Conservation (phyloP, 2,888 invertebrate genomes). For the Drosophila algonquin region DNA sequence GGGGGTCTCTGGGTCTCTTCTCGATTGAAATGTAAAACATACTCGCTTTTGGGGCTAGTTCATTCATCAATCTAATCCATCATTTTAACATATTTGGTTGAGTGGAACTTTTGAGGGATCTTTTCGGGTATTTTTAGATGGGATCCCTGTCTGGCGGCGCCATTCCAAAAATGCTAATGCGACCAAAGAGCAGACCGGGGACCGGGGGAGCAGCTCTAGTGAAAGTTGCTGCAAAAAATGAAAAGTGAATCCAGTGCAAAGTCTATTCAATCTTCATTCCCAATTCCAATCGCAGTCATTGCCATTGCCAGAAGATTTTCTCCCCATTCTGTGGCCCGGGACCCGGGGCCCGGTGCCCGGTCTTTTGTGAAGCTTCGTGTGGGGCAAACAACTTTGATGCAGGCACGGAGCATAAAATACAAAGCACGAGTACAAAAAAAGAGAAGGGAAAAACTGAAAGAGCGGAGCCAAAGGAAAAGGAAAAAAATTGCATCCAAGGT, state of each 20-base stretch:
- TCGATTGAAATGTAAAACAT: slow-evolving; percentile 7
- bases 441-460: not conserved
- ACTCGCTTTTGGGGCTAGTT: not conserved
- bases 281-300: slow-evolving; percentile 8
- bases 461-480: not conserved
- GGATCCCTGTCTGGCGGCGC: slow-evolving; percentile 3
- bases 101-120: not conserved
- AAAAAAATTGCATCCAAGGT: slow-evolving; percentile 17
- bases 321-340: not conserved
- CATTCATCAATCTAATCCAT: slow-evolving; percentile 20
- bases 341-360: slow-evolving; percentile 1
- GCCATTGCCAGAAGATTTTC: not conserved
- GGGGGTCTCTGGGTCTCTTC: too few species aligned
- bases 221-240: not conserved
- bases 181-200: not conserved
- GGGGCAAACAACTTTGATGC: slow-evolving; percentile 41
- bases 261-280: slow-evolving; percentile 37
- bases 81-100: not conserved
- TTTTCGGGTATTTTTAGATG: not conserved
- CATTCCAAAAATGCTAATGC: slow-evolving; percentile 23
- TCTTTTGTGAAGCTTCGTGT: slow-evolving; percentile 48
- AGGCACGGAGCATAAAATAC: slow-evolving; percentile 21
- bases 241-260: slow-evolving; percentile 24
- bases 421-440: not conserved
- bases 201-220: not conserved